These are phyloP conservation scores for Enteromius mattozi DNA, from an alignment of 2,797 vertebrate genomes.

Conservation along the genomic window DNA sequence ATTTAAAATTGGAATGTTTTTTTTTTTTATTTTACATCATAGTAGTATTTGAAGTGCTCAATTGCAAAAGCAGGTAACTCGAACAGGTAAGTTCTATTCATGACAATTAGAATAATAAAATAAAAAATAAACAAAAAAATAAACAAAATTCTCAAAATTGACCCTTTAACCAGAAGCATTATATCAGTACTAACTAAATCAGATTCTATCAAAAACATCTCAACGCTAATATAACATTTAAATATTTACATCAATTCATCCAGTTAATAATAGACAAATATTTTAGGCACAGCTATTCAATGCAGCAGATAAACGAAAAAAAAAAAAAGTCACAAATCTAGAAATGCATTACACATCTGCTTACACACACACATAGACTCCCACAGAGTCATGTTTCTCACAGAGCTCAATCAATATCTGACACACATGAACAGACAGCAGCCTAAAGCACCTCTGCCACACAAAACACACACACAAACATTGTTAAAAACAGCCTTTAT, in stretches of 20 bases:
- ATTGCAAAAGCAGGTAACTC: no score
- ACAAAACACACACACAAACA: background rate
- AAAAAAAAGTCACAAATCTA: background rate
- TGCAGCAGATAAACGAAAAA: background rate
- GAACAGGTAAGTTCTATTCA: no score
- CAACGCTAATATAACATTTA: background rate
- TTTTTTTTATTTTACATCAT: background rate
- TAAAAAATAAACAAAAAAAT: no score
- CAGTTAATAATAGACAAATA: background rate
- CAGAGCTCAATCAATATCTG: conserved; percentile 11
- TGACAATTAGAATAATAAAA: no score
- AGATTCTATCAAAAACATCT: background rate
- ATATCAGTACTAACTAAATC: background rate
- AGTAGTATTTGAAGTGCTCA: background rate
- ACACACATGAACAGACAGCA: conserved; percentile 18
- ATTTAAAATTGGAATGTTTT: background rate
- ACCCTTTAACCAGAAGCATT: background rate
- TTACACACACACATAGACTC: background rate
- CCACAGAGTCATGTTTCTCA: background rate
- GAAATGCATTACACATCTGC: conserved; percentile 16
- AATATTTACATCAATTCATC: background rate
- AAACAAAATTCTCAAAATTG: background rate
- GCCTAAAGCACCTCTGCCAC: background rate
- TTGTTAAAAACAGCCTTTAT: conserved; percentile 3
- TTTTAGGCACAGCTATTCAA: background rate